phyloP scores from a whole-genome alignment of 2,797 vertebrate species.

The Falco berigora region DNA sequence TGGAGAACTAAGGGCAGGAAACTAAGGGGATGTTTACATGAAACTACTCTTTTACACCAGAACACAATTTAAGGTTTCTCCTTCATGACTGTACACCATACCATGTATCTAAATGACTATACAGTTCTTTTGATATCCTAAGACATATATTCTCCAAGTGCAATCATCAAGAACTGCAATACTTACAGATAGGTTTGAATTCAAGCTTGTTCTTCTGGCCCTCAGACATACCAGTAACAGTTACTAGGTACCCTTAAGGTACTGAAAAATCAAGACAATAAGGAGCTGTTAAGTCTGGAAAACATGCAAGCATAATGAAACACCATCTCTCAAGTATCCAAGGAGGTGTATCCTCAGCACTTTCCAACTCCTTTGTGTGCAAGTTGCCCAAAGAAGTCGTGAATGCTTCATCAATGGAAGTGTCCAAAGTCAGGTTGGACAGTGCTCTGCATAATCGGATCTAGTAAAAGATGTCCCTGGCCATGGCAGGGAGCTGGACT shows the following conservation, averaged over 20 bases:
- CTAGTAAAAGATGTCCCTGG: not conserved
- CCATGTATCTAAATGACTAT: not conserved
- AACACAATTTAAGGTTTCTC: not conserved
- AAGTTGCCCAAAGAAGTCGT: not conserved
- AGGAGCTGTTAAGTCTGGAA: not conserved
- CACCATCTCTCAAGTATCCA: not conserved
- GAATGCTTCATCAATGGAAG: not conserved
- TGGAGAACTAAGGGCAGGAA: constrained; percentile 39
- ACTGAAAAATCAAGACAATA: not conserved
- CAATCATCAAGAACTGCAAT: not conserved
- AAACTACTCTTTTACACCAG: constrained; percentile 21
- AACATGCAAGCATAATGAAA: rapidly evolving
- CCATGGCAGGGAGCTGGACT: not conserved
- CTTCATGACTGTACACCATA: not conserved
- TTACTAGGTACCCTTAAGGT: not conserved
- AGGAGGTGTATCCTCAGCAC: not conserved
- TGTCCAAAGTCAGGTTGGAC: not conserved
- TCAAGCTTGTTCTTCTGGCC: not conserved
- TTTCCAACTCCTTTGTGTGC: not conserved
- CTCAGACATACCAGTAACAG: not conserved
- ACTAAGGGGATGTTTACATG: constrained; percentile 15
- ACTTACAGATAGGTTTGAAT: not conserved
- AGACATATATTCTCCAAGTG: not conserved
- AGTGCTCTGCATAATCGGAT: not conserved
- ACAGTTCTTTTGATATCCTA: not conserved